Evolutionary conservation across 2,888 invertebrate species (phyloP).

Genomic region (Sialis fuliginosa): DNA sequence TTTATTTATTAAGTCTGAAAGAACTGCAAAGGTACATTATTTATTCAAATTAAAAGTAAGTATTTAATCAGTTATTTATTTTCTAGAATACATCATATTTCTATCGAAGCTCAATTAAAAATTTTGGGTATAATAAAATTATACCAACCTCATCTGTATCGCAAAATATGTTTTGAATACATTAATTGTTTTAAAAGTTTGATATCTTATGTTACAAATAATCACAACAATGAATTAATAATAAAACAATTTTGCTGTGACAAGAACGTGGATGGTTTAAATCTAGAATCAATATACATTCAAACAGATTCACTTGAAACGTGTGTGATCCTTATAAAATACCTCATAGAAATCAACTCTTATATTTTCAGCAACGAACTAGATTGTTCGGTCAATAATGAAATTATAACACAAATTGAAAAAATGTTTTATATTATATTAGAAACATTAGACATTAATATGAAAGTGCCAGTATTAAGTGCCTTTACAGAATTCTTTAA

Average conservation of each 20-base stretch:
- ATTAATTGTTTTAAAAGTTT: conserved; percentile 15
- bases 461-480: conserved; percentile 12
- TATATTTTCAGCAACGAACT: neutral
- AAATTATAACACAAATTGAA: neutral
- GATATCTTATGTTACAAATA: conserved; percentile 13
- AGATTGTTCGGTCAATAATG: neutral
- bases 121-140: conserved; percentile 32
- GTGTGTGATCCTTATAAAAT: conserved; percentile 7
- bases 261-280: conserved; percentile 18
- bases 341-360: neutral
- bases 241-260: conserved; percentile 30
- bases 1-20: conserved; percentile 39
- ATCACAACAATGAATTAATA: conserved; percentile 12
- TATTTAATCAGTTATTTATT: conserved; percentile 9
- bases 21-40: conserved; percentile 28
- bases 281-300: conserved; percentile 17
- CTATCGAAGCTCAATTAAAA: conserved; percentile 36
- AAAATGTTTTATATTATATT: neutral
- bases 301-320: conserved; percentile 13
- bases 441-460: conserved; percentile 2
- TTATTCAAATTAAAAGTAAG: conserved; percentile 5
- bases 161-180: conserved; percentile 31
- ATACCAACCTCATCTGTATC: conserved; percentile 31
- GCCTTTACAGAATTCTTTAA: neutral
- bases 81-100: conserved; percentile 31